phyloP scores from a whole-genome alignment of 2,888 invertebrate genomes.

The Orchesellides sinensis region DNA sequence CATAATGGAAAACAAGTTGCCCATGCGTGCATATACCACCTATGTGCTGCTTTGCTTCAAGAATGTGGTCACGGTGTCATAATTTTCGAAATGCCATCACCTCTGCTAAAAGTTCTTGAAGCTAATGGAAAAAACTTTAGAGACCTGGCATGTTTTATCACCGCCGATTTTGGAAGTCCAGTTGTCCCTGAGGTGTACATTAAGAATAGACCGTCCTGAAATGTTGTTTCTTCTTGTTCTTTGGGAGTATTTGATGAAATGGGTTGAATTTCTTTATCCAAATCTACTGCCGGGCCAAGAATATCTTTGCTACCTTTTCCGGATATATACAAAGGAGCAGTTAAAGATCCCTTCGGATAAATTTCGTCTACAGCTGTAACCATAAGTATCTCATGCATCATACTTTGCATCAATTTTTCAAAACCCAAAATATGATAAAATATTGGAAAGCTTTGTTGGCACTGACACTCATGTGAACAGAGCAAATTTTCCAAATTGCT shows the following conservation, averaged over 20 bases:
- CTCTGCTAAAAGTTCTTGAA: neutral
- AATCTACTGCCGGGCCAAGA: conserved; percentile 12
- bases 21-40: neutral
- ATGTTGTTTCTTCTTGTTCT: conserved; percentile 29
- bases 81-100: too few species aligned
- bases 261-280: conserved; percentile 27
- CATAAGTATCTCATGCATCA: conserved; percentile 13
- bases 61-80: too few species aligned
- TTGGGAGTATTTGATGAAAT: conserved; percentile 29
- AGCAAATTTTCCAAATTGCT: too few species aligned
- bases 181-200: conserved; percentile 47
- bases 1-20: too few species aligned
- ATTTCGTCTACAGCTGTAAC: conserved; percentile 36
- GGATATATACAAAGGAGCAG: conserved; percentile 23
- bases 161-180: conserved; percentile 16
- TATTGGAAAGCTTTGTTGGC: too few species aligned
- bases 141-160: conserved; percentile 39
- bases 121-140: conserved; percentile 23
- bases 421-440: too few species aligned
- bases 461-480: too few species aligned
- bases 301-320: conserved; percentile 25
- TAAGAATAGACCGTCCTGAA: conserved; percentile 36
- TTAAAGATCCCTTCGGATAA: conserved; percentile 8
- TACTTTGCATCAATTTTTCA: conserved; percentile 13
- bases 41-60: too few species aligned